phyloP scores from a whole-genome alignment of 2,888 invertebrate genomes.

The Ceriagrion tenellum region DNA sequence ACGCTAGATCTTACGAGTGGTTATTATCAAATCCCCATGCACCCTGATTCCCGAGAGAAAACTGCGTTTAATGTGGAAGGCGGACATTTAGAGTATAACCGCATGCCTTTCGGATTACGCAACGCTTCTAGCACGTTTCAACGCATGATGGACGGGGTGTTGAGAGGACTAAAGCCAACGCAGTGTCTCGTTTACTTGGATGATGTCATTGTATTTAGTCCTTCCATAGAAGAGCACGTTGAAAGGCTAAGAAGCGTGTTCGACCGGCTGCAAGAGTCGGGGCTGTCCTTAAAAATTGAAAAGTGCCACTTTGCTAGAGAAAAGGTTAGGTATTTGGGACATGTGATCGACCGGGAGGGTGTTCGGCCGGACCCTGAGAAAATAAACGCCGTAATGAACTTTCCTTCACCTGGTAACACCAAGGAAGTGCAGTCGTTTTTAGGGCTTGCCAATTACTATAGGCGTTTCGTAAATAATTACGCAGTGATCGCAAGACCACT shows the following conservation, averaged over 20 bases:
- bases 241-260: background rate
- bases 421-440: no score
- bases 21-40: background rate
- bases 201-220: background rate
- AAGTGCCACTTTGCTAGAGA: no score
- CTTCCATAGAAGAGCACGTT: background rate
- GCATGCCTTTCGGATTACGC: background rate
- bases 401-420: no score
- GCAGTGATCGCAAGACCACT: conserved; percentile 71
- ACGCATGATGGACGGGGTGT: background rate
- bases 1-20: background rate
- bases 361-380: no score
- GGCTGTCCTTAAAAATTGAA: background rate
- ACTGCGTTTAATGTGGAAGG: background rate
- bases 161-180: no score
- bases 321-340: no score
- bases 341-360: no score
- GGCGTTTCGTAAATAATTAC: conserved; percentile 68
- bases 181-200: background rate
- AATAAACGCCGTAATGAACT: no score
- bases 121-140: background rate
- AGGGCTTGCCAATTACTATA: conserved; percentile 74
- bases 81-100: background rate
- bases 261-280: no score
- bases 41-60: background rate